Conservation (phyloP, 2,797 vertebrate species). For the Kryptolebias ocellatus region DNA sequence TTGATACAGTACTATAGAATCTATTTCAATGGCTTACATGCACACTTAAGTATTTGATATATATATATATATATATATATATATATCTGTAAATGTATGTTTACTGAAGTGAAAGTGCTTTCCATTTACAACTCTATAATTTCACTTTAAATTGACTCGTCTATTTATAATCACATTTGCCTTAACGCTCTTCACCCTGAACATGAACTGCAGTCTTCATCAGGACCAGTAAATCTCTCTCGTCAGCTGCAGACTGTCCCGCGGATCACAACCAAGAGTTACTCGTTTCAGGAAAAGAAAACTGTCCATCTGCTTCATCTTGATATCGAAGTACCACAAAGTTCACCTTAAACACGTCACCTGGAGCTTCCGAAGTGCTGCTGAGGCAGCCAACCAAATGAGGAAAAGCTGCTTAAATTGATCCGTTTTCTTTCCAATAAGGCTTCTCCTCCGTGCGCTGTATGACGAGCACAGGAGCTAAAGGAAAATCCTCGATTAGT, state of each 20-base stretch:
- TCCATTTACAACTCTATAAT: slow-evolving; percentile 47
- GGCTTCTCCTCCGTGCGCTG: not conserved
- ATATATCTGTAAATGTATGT: slow-evolving; percentile 41
- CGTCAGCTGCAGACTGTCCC: slow-evolving; percentile 9
- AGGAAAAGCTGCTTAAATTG: slow-evolving; percentile 19
- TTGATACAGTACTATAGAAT: slow-evolving; percentile 55
- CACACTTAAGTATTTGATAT: slow-evolving; percentile 51
- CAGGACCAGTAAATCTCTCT: not conserved
- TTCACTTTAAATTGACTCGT: slow-evolving; percentile 37
- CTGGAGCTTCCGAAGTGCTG: not conserved
- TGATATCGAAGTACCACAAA: not conserved
- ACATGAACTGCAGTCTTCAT: slow-evolving; percentile 15
- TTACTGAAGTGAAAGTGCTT: slow-evolving; percentile 59
- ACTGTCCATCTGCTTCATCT: not conserved
- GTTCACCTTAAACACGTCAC: slow-evolving; percentile 14
- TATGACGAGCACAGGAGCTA: no score
- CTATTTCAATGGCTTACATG: slow-evolving; percentile 62
- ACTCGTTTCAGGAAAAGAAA: slow-evolving; percentile 1
- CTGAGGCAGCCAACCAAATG: not conserved
- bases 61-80: slow-evolving; percentile 31
- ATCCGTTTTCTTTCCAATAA: slow-evolving; percentile 26
- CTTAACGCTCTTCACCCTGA: slow-evolving; percentile 28
- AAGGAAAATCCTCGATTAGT: slow-evolving; percentile 28
- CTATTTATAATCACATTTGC: slow-evolving; percentile 48
- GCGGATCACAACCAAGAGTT: slow-evolving; percentile 39